These are phyloP conservation scores for Drosophila baimaii DNA, from an alignment of 1,140 invertebrate species.

Conservation along the genomic window DNA sequence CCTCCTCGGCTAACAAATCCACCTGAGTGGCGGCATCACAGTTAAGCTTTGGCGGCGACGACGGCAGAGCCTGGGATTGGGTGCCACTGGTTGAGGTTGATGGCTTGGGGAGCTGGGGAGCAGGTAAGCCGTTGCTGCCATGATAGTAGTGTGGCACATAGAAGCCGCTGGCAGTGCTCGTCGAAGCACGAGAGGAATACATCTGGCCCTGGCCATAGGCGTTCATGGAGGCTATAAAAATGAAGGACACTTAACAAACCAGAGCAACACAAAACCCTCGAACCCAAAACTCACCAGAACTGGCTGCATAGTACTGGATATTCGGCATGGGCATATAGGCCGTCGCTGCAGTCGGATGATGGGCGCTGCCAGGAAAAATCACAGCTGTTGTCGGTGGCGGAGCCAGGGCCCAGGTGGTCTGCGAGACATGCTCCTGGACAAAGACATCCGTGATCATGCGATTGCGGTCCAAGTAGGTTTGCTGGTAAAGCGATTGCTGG, in stretches of 20 bases:
- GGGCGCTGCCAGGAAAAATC: slow-evolving; percentile 20
- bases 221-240: slow-evolving; percentile 53
- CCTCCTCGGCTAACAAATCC: slow-evolving; percentile 8
- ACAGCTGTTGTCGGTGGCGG: slow-evolving; percentile 8
- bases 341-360: slow-evolving; percentile 1
- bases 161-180: slow-evolving; percentile 17
- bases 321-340: slow-evolving; percentile 43
- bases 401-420: slow-evolving; percentile 57
- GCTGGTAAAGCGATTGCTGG: slow-evolving; percentile 66
- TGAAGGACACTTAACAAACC: too few relatives aligned
- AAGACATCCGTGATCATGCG: slow-evolving; percentile 59
- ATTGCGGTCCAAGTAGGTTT: slow-evolving; percentile 64
- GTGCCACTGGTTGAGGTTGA: neutral
- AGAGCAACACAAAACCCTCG: too few relatives aligned
- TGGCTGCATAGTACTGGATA: slow-evolving; percentile 58
- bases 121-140: neutral
- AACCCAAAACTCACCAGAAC: slow-evolving; percentile 58
- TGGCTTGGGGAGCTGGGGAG: slow-evolving; percentile 19
- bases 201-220: slow-evolving; percentile 50
- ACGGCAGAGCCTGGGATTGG: slow-evolving; percentile 18
- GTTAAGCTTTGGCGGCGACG: slow-evolving; percentile 1
- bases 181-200: slow-evolving; percentile 45
- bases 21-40: slow-evolving; percentile 58
- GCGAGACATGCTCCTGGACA: slow-evolving; percentile 67
- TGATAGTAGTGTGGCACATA: slow-evolving; percentile 25